Conservation (phyloP, 2,113 vertebrate genomes). For the Tenebrosternarchus preto region DNA sequence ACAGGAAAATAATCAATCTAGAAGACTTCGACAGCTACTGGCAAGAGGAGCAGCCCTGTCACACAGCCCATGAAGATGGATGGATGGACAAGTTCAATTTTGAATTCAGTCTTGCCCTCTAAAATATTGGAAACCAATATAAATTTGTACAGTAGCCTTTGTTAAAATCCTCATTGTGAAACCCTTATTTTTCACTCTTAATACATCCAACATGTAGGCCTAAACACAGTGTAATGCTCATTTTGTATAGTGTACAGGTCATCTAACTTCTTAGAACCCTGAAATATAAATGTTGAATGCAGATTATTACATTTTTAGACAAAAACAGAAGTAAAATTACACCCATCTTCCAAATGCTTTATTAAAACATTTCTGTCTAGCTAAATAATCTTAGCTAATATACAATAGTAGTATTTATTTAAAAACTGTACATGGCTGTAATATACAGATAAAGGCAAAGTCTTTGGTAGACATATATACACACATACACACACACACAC, state of each 20-base stretch:
- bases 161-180: not conserved
- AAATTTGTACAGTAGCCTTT: not conserved
- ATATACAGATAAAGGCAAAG: constrained; percentile 81
- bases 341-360: constrained; percentile 72
- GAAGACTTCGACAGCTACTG: not conserved
- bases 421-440: constrained; percentile 82
- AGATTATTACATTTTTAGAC: not conserved
- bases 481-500: constrained; percentile 34
- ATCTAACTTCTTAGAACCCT: not conserved
- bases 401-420: constrained; percentile 73
- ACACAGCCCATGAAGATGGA: not conserved
- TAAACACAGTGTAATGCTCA: no score
- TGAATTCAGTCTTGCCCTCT: not conserved
- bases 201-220: no score
- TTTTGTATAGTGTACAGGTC: no score
- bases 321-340: constrained; percentile 60
- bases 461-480: constrained; percentile 82
- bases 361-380: constrained; percentile 78
- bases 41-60: not conserved
- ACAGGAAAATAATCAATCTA: constrained; percentile 60
- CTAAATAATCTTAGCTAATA: constrained; percentile 77
- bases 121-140: not conserved
- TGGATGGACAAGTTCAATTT: not conserved
- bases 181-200: not conserved
- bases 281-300: not conserved